Evolutionary conservation across 2,113 vertebrate genomes (phyloP), one percentile per base, ranked within the genome.

Genomic region (Passer montanus): DNA sequence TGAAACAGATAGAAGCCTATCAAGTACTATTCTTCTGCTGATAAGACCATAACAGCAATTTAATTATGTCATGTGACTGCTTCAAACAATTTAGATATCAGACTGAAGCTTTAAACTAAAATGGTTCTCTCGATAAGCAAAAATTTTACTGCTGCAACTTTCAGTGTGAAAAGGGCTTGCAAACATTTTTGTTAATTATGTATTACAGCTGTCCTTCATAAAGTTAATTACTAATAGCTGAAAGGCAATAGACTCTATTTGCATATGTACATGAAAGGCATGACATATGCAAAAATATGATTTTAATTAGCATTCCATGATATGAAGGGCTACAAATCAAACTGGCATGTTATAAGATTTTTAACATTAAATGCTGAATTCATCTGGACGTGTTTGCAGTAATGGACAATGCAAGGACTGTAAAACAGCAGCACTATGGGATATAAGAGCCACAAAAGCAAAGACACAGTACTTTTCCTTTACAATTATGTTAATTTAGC

Each of bases 171-270:
- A 98, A 98, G 97, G 98, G 98, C 98, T 99, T 98, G 98, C 98
- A 99, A 99, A 99, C 99, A 99, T 99, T 99, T 98, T 98, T 98
- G 99, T 99, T 99, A 99, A 99, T 99, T 99, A 99, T 99, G 99
- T 99, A 99, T 99, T 99, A 99, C 99, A 99, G 99, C 99, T 99
- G 99, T 99, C 99, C 99, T 99, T 99, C 99, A 99, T 99, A 99
- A 99, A 99, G 98, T 98, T 99, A 99, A 99, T 99, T 99, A 99
- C 98, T 98, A 99, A 99, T 99, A 98, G 98, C 99, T 99, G 98
- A 99, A 99, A 99, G 99, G 99, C 99, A 99, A 98, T 97, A 97
- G 98, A 98, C 83, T 98, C 95, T 97, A 99, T 99, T 99, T 99
- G 98, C 99, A 99, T 99, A 99, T 98, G 98, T 97, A 98, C 98